Base-by-base conservation (phyloP, 2,888 invertebrate genomes). In the Pristionchus mayeri region DNA sequence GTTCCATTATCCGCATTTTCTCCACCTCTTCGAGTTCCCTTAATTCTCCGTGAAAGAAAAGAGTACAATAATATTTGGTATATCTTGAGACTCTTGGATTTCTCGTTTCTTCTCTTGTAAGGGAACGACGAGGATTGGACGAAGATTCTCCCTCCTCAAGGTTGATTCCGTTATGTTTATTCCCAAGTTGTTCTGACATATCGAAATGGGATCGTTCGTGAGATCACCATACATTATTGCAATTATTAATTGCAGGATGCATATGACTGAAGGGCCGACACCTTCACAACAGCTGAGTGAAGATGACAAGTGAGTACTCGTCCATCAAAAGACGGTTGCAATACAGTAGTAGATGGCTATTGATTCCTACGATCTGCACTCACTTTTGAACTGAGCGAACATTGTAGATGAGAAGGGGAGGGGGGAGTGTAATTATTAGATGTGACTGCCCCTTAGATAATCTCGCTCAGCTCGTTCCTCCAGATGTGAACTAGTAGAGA, bases 361-460 rank as follows among this genome's bases (percentile, higher is more conserved):
- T 37, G 16, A 63, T 40, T 13, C 16, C 21, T 63, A 21, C n/a
- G 67, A 34, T 71, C 21, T 34, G 37, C 67, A 34, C 67, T 71
- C 67, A n/a, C 40, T 71, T 21, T 40, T n/a, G 40, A 40, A 21
- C 67, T 71, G 67, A 40, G n/a, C 40, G 67, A 76, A 50, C 48
- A 50, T 27, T 18, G 44, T 18, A 44, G 76, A 76, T 44, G 21
- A 30, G 63, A 63, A 34, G 63, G 63, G 34, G 30, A 18, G 63
- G 27, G 63, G 27, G 76, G 37, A 63, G 60, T 63, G 60, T 63
- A 63, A 63, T 63, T 63, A 63, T 63, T 63, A 63, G 60, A 63
- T 63, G 60, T 63, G 60, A 63, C 34, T 34, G 30, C 44, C 60
- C 60, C 60, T 63, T 63, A 63, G 60, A 34, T 63, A 34, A 63